Evolutionary conservation across 2,113 vertebrate genomes (phyloP).

Genomic region (Uria aalge): DNA sequence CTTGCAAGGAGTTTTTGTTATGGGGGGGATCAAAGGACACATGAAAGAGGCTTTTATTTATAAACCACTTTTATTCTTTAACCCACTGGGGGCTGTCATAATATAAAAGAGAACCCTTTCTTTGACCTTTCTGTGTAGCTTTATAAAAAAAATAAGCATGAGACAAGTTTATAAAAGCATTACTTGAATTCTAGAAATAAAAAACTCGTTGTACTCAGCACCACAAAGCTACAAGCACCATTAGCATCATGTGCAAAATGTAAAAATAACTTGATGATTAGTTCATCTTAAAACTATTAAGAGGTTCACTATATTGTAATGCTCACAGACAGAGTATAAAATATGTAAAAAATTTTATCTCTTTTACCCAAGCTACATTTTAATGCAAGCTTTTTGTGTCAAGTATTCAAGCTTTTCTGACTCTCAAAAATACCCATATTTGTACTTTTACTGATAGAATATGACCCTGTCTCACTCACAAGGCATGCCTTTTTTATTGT

Average conservation of each 20-base stretch:
- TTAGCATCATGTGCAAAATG: conserved; percentile 18
- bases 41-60: conserved; percentile 58
- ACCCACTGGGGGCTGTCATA: background rate
- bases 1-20: conserved; percentile 3
- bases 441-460: background rate
- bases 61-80: conserved; percentile 53
- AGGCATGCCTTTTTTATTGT: background rate
- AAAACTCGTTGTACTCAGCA: conserved; percentile 15
- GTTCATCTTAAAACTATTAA: conserved; percentile 30
- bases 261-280: conserved; percentile 5
- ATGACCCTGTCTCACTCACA: background rate
- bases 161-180: conserved; percentile 36
- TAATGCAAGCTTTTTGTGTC: background rate
- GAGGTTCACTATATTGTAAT: background rate
- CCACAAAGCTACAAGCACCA: background rate
- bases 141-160: conserved; percentile 45
- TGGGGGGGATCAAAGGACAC: conserved; percentile 16
- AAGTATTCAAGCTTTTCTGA: background rate
- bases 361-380: background rate
- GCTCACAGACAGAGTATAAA: background rate
- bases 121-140: conserved; percentile 40
- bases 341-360: background rate
- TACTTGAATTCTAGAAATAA: conserved; percentile 42
- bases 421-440: background rate
- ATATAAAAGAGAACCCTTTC: conserved; percentile 34